Percentiles rank a stretch among this genome's conserved stretches.
phyloP scores from a whole-genome alignment of 2,113 vertebrate species.

The Osmerus mordax region DNA sequence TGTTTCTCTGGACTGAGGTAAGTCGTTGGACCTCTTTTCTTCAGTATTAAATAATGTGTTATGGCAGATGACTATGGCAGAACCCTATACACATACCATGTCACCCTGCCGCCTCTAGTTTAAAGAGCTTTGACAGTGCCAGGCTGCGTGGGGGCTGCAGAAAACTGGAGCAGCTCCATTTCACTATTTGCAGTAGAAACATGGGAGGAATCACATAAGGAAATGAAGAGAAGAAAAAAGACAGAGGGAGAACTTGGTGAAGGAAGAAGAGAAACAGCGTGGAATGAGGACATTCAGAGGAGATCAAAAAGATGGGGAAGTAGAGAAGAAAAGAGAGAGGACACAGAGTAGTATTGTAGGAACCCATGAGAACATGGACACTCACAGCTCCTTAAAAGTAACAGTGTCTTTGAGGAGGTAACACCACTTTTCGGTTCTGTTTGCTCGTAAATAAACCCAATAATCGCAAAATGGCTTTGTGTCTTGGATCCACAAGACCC shows the following conservation, averaged over 20 bases:
- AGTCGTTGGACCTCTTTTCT: too few relatives aligned
- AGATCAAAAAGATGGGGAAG: too few relatives aligned
- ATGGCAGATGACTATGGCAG: too few relatives aligned
- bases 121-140: too few relatives aligned
- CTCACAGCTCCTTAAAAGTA: slow-evolving; percentile 1
- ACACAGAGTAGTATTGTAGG: neutral
- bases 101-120: too few relatives aligned
- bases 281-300: neutral
- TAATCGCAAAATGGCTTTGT: neutral
- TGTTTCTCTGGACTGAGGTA: too few relatives aligned
- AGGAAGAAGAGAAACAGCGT: neutral
- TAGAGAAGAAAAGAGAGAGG: neutral
- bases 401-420: neutral
- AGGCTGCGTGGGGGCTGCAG: too few relatives aligned
- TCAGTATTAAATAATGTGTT: too few relatives aligned
- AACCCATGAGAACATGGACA: neutral
- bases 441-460: neutral
- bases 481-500: too few relatives aligned
- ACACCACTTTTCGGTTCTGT: neutral
- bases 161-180: too few relatives aligned
- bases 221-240: neutral
- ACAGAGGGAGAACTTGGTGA: neutral
- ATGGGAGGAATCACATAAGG: neutral
- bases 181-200: neutral
- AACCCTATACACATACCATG: too few relatives aligned